Base-by-base conservation (phyloP, 2,888 invertebrate species). In the Drosophila koepferae region DNA sequence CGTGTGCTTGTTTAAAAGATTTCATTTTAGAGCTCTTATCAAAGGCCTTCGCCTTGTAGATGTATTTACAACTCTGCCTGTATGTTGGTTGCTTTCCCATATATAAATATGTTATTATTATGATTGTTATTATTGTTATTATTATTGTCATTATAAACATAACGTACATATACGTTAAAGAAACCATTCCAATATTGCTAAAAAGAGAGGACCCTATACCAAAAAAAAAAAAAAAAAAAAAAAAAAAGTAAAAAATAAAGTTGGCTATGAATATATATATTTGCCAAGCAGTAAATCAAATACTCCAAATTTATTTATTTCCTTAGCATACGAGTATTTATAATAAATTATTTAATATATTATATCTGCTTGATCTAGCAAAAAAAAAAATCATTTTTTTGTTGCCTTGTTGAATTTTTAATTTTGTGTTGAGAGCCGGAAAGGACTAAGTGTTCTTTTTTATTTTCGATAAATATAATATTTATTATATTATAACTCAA, bases 131-230 rank as follows among this genome's bases (percentile, higher is more conserved):
- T 34, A 12, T 49, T 34, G 8, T 48, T 28, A 5, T 48, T 65
- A 56, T 59, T 62, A 72, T 67, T 81, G 66, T 86, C 61, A 63
- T 72, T 74, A 64, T 60, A 74, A 74, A 62, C 54, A 55, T 80
- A 82, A 72, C 69, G 65, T 70, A 74, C 76, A 76, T 72, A 8
- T 3, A 76, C 66, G 60, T 72, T 72, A 66, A 63, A 66, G 44
- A 73, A 28, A 6, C 28, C 56, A 51, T 63, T 64, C 62, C 59
- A 54, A 74, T 69, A 72, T 68, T 76, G 51, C 63, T 66, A 63
- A 77, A 84, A 85, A 89, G 85, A 90, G 90, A 90, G 88, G 90
- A 90, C 88, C 88, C 90, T 89, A 82, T 79, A 85, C 83, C 80
- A 74, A 64, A 74, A 53, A 51, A 36, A 20, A 54, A 38, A 36